Conservation (phyloP, 2,113 vertebrate genomes). For the Bothrops jararaca region DNA sequence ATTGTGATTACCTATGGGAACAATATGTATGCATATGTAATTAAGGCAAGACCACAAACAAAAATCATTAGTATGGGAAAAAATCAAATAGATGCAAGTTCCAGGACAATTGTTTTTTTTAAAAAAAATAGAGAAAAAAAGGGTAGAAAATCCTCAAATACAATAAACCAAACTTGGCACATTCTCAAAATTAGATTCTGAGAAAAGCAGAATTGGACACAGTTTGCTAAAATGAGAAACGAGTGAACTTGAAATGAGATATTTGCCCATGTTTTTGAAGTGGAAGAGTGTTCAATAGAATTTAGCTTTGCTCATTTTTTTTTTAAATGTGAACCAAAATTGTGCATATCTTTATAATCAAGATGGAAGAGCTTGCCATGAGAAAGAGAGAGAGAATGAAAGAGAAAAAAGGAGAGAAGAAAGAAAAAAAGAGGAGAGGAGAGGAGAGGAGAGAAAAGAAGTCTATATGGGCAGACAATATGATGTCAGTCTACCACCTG, state of each 20-base stretch:
- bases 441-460: too few species aligned
- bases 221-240: not conserved
- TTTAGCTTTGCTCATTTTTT: not conserved
- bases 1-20: not conserved
- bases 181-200: not conserved
- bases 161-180: not conserved
- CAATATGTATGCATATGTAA: not conserved
- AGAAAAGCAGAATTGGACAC: not conserved
- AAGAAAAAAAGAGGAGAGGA: too few species aligned
- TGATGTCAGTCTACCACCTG: not conserved
- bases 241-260: not conserved
- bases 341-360: not conserved
- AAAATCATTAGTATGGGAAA: not conserved
- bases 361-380: not conserved
- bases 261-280: not conserved
- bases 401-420: accelerated
- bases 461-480: too few species aligned
- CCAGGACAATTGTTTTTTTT: not conserved
- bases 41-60: not conserved
- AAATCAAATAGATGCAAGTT: not conserved
- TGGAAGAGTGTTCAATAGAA: not conserved
- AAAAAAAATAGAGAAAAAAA: not conserved
- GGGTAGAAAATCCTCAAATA: not conserved
- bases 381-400: not conserved
- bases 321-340: not conserved